Conservation (phyloP, 2,113 vertebrate species). For the Prinia subflava region DNA sequence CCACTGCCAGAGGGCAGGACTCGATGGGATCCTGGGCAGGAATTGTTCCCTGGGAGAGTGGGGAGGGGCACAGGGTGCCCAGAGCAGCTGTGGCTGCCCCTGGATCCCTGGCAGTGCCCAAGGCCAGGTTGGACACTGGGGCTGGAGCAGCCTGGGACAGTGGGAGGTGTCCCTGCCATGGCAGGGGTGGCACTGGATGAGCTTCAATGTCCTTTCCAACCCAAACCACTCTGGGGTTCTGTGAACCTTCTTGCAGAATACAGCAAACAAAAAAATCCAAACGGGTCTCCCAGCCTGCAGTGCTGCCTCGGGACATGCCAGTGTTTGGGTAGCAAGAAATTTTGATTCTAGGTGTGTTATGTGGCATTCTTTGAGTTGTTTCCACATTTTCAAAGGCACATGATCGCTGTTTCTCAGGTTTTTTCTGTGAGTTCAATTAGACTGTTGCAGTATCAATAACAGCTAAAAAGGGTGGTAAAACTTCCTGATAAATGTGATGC, state of each 20-base stretch:
- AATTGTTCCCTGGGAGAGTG: neutral
- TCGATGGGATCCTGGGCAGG: neutral
- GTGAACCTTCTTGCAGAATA: neutral
- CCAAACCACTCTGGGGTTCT: neutral
- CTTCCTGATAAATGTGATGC: neutral
- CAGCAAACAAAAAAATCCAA: neutral
- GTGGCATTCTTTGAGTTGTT: neutral
- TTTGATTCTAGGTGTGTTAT: fast-evolving
- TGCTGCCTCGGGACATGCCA: neutral
- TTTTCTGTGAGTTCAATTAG: fast-evolving
- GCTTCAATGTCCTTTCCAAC: fast-evolving
- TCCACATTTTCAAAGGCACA: neutral
- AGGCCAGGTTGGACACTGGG: too few species aligned
- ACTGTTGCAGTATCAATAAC: neutral
- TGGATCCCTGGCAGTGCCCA: neutral
- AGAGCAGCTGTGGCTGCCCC: neutral
- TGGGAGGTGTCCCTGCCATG: neutral
- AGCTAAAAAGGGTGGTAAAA: neutral
- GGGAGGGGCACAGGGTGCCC: neutral
- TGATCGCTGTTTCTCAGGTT: neutral
- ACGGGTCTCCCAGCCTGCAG: neutral
- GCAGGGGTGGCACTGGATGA: fast-evolving
- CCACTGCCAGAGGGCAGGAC: too few species aligned
- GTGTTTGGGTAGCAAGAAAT: neutral
- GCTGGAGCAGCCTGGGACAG: fast-evolving